A percentile compares a stretch with the other conserved stretches of the same genome.
These are phyloP conservation scores for Margaritifera margaritifera DNA, from an alignment of 2,888 invertebrate species.

Conservation along the genomic window DNA sequence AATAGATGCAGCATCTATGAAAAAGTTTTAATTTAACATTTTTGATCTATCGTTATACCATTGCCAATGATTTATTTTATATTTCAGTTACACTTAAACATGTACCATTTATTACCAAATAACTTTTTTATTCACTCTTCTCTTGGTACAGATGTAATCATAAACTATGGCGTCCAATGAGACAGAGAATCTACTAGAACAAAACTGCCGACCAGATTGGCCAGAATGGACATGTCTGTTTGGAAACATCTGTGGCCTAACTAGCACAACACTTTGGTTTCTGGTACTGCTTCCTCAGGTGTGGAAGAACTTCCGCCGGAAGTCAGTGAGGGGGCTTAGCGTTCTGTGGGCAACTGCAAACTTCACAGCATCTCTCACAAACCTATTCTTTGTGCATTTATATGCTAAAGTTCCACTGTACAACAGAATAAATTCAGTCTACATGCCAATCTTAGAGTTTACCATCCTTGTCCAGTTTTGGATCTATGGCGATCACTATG, in stretches of 20 bases:
- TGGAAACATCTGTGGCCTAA: constrained; percentile 42
- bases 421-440: constrained; percentile 43
- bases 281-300: constrained; percentile 51
- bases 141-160: no score
- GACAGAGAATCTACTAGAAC: constrained; percentile 18
- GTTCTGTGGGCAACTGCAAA: constrained; percentile 50
- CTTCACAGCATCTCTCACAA: constrained; percentile 48
- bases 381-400: constrained; percentile 46
- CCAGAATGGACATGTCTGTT: constrained; percentile 42
- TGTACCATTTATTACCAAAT: no score
- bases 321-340: constrained; percentile 47
- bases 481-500: constrained; percentile 34
- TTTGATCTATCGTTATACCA: no score
- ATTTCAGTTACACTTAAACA: no score
- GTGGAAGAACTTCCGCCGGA: constrained; percentile 50
- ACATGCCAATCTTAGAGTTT: constrained; percentile 46
- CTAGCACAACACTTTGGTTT: constrained; percentile 49
- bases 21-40: no score
- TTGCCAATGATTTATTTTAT: no score
- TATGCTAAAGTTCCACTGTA: constrained; percentile 42
- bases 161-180: no score
- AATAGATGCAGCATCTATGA: no score
- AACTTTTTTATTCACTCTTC: no score
- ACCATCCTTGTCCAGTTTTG: constrained; percentile 43
- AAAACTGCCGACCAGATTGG: constrained; percentile 45